A percentile compares a stretch with the other conserved stretches of the same genome.
phyloP scores from a whole-genome alignment of 2,888 invertebrate species.

The Pharmacophagus antenor region DNA sequence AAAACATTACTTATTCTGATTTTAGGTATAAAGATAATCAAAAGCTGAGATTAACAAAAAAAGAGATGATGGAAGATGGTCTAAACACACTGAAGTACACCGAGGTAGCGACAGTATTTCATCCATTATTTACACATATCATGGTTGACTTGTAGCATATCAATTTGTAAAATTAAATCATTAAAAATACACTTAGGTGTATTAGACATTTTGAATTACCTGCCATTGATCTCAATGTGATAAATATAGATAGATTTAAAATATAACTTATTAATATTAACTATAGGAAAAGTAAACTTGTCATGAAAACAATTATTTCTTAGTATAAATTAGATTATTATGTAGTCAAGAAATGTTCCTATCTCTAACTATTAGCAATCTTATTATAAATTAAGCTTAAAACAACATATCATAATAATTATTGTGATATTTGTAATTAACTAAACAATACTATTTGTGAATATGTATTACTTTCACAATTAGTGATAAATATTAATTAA shows the following conservation, averaged over 20 bases:
- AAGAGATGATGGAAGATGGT: constrained; percentile 81
- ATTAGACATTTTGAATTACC: constrained; percentile 14
- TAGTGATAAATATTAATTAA: too few relatives aligned
- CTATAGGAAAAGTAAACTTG: background rate
- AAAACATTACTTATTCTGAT: background rate
- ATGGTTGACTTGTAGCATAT: constrained; percentile 77
- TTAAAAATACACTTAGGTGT: constrained; percentile 1
- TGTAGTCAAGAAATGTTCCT: background rate
- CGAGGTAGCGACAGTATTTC: constrained; percentile 78
- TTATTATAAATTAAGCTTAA: background rate
- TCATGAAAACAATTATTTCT: background rate
- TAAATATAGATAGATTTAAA: background rate
- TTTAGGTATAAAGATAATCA: constrained; percentile 73
- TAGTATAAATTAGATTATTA: too few relatives aligned
- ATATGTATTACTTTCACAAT: too few relatives aligned
- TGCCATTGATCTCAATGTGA: constrained; percentile 1
- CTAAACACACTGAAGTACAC: constrained; percentile 81
- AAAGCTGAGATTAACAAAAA: constrained; percentile 65
- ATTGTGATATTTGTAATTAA: constrained; percentile 1
- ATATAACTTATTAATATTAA: background rate
- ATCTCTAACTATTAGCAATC: background rate
- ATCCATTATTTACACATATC: constrained; percentile 83
- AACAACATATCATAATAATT: constrained; percentile 13
- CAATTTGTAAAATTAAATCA: background rate
- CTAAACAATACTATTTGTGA: background rate